Percentiles rank a stretch among this genome's conserved stretches.
Evolutionary conservation across 2,797 vertebrate species (phyloP).

Genomic region (Moxostoma hubbsi): DNA sequence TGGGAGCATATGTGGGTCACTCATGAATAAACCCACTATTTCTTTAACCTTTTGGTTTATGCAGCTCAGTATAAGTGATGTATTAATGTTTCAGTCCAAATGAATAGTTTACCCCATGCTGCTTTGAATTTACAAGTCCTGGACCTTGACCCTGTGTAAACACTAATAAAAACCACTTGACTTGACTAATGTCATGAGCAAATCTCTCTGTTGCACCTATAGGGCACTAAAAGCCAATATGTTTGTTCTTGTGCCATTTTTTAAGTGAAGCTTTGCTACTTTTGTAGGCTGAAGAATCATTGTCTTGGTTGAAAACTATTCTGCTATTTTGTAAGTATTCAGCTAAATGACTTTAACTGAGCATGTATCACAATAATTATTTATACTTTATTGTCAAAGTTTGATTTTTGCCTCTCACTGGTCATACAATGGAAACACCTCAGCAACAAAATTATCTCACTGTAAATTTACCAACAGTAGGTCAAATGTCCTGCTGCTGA

Average conservation of each 20-base stretch:
- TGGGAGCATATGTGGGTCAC: conserved; percentile 43
- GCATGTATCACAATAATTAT: neutral
- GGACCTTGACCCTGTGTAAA: conserved; percentile 39
- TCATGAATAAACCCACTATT: conserved; percentile 49
- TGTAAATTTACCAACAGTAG: too few relatives aligned
- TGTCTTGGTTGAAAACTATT: neutral
- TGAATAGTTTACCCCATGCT: conserved; percentile 37
- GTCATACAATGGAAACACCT: neutral
- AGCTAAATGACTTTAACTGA: neutral
- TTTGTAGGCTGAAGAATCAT: neutral
- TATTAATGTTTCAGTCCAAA: conserved; percentile 37
- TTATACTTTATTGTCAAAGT: neutral
- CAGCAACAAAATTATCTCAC: too few relatives aligned
- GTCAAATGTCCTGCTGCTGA: too few relatives aligned
- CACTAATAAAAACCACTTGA: too few relatives aligned
- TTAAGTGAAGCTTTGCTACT: neutral
- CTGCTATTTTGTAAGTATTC: neutral
- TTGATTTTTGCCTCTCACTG: neutral
- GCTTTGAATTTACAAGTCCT: conserved; percentile 35
- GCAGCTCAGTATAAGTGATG: conserved; percentile 24
- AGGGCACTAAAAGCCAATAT: conserved; percentile 11
- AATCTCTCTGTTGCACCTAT: conserved; percentile 1
- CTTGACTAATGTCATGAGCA: conserved; percentile 24
- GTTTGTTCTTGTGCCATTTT: neutral
- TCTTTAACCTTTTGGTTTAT: conserved; percentile 42